phyloP scores from a whole-genome alignment of 2,113 vertebrate species.

The Lutjanus erythropterus region DNA sequence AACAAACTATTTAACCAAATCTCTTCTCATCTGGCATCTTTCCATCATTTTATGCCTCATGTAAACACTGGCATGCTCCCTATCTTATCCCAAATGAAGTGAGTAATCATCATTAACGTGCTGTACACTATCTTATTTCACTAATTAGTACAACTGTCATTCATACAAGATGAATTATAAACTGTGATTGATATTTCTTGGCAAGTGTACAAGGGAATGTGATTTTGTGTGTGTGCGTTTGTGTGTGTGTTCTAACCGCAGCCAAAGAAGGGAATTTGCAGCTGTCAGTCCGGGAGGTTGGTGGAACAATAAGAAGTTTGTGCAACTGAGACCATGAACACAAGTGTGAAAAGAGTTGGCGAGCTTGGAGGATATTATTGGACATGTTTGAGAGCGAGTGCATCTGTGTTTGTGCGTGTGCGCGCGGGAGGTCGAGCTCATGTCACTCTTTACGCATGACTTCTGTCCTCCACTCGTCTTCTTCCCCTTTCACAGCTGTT shows the following conservation, averaged over 20 bases:
- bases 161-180: constrained; percentile 49
- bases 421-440: constrained; percentile 5
- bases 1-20: not conserved
- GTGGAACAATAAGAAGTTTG: constrained; percentile 79
- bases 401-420: constrained; percentile 11
- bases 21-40: not conserved
- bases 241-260: constrained; percentile 40
- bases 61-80: constrained; percentile 21
- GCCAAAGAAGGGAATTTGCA: constrained; percentile 69
- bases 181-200: constrained; percentile 58
- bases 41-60: not conserved
- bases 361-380: constrained; percentile 15
- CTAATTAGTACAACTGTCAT: constrained; percentile 31
- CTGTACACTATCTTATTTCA: constrained; percentile 23
- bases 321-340: constrained; percentile 50
- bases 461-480: constrained; percentile 18
- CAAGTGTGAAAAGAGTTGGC: constrained; percentile 44
- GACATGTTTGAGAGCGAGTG: constrained; percentile 2
- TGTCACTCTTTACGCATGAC: constrained; percentile 21
- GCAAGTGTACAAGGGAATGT: constrained; percentile 28
- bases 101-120: constrained; percentile 2
- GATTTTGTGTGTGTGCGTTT: constrained; percentile 14
- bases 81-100: not conserved
- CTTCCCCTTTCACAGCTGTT: constrained; percentile 59
- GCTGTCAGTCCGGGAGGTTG: constrained; percentile 70